Conservation (phyloP, 1,140 invertebrate species). For the Neotoxoptera formosana region DNA sequence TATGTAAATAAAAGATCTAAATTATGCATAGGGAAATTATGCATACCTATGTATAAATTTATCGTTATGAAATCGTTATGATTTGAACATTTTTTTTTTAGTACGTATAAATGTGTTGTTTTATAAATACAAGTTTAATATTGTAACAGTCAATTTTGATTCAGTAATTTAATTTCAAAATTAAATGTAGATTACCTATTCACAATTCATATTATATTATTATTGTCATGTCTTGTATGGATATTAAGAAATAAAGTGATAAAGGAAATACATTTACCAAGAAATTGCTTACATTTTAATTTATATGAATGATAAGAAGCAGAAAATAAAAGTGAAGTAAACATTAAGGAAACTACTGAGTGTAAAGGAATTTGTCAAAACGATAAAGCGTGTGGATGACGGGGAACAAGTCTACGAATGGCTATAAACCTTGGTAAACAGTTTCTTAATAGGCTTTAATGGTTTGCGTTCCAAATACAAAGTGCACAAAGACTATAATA, state of each 20-base stretch:
- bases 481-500: neutral
- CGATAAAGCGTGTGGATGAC: constrained; percentile 40
- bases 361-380: constrained; percentile 37
- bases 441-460: constrained; percentile 37
- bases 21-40: too few relatives aligned
- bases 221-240: neutral
- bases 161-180: neutral
- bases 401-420: constrained; percentile 38
- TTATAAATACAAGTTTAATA: too few relatives aligned
- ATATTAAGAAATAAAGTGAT: neutral
- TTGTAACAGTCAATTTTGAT: too few relatives aligned
- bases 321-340: constrained; percentile 10
- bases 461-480: constrained; percentile 15
- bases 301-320: constrained; percentile 5
- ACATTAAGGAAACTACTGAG: neutral
- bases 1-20: too few relatives aligned
- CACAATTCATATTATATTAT: neutral
- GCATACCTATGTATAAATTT: too few relatives aligned
- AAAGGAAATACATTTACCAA: neutral
- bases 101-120: too few relatives aligned
- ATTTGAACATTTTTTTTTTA: too few relatives aligned
- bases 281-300: neutral
- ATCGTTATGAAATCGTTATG: too few relatives aligned
- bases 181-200: neutral
- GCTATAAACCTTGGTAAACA: constrained; percentile 39